Evolutionary conservation across 2,888 invertebrate genomes (phyloP).

Genomic region (Nowickia ferox): DNA sequence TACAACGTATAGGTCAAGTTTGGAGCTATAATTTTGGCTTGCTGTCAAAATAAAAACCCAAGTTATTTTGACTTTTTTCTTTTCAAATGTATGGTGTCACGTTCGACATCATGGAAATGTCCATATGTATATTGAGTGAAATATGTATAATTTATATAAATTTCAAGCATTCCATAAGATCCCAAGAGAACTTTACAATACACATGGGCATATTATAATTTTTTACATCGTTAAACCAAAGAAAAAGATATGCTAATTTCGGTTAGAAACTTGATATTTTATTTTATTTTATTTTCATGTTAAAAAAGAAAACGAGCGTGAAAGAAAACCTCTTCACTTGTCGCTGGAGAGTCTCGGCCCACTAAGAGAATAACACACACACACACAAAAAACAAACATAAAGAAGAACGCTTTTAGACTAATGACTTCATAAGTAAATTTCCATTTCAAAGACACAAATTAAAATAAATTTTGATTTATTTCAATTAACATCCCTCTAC

Average conservation of each 20-base stretch:
- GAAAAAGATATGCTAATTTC: too few relatives aligned
- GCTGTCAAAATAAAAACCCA: too few relatives aligned
- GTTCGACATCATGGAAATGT: too few relatives aligned
- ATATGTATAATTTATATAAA: too few relatives aligned
- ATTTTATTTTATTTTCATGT: constrained; percentile 4
- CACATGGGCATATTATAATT: background rate
- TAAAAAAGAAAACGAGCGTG: background rate
- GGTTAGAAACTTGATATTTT: constrained; percentile 19
- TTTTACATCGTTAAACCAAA: background rate
- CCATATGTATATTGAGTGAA: too few relatives aligned
- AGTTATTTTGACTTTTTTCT: too few relatives aligned
- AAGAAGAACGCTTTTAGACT: constrained; percentile 12
- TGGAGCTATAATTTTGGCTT: too few relatives aligned
- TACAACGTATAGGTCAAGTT: too few relatives aligned
- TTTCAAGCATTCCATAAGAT: too few relatives aligned
- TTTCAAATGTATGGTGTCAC: too few relatives aligned
- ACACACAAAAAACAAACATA: background rate
- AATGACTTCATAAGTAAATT: constrained; percentile 46
- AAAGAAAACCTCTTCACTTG: background rate
- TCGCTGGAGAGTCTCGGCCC: constrained; percentile 6
- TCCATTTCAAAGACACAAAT: constrained; percentile 55
- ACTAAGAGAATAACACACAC: background rate
- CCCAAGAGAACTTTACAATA: too few relatives aligned
- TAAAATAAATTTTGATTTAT: constrained; percentile 60
- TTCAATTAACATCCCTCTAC: constrained; percentile 16